phyloP scores from a whole-genome alignment of 1,140 invertebrate genomes.

The Asobara japonica region DNA sequence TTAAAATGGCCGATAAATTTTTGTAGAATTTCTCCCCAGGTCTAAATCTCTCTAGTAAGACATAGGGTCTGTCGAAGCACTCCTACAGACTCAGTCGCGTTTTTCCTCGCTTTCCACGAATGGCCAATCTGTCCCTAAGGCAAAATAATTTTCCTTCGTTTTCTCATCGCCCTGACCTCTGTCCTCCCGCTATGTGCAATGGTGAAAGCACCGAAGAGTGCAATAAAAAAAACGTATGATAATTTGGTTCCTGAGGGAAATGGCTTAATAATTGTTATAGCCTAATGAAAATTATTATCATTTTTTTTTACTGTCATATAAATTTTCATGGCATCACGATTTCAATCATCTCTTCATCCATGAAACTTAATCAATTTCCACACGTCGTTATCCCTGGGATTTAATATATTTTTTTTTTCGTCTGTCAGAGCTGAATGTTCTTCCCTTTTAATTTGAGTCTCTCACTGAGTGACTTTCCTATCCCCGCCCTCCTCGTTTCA shows the following conservation, averaged over 20 bases:
- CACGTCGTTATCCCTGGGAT: constrained; percentile 29
- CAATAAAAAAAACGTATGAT: neutral
- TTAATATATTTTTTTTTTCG: constrained; percentile 12
- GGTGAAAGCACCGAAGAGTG: neutral
- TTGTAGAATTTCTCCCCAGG: neutral
- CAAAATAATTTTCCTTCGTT: constrained; percentile 2
- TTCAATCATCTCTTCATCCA: constrained; percentile 21
- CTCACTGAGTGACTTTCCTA: neutral
- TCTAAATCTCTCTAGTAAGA: neutral
- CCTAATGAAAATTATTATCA: neutral
- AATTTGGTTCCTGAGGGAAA: neutral
- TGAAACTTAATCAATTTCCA: constrained; percentile 31
- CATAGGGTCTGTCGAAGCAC: neutral
- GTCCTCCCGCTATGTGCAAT: neutral
- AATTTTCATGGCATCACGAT: constrained; percentile 20
- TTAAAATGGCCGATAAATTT: neutral
- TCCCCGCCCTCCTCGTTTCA: constrained; percentile 15
- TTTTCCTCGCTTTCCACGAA: neutral
- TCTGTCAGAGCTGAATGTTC: neutral
- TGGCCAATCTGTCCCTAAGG: constrained; percentile 2
- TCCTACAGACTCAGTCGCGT: neutral
- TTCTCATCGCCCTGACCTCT: neutral
- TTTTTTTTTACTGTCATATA: neutral
- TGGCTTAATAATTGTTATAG: neutral
- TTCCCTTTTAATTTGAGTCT: constrained; percentile 28